phyloP scores from a whole-genome alignment of 2,797 vertebrate genomes.

The Galagoides demidoff region DNA sequence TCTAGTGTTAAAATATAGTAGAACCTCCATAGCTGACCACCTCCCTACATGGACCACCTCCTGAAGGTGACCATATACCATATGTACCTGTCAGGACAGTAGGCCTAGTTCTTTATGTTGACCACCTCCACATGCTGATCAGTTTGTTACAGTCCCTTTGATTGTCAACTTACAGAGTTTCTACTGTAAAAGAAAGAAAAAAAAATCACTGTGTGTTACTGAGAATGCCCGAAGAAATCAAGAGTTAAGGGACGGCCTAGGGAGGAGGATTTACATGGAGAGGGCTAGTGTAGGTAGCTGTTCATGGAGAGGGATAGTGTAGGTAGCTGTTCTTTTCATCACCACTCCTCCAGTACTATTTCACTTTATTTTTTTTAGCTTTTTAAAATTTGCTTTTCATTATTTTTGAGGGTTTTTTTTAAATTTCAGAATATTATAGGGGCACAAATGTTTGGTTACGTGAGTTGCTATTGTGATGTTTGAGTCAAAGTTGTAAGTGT shows the following conservation, averaged over 20 bases:
- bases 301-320: fast-evolving
- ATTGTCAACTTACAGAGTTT: background rate
- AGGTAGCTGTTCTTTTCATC: background rate
- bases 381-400: no score
- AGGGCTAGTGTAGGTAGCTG: background rate
- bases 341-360: background rate
- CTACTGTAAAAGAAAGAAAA: background rate
- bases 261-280: background rate
- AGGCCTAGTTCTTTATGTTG: no score
- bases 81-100: no score
- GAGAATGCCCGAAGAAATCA: background rate
- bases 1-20: background rate
- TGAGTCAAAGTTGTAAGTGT: no score
- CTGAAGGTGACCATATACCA: no score
- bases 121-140: no score
- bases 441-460: no score
- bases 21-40: no score
- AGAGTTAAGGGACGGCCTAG: background rate
- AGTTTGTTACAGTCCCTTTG: background rate
- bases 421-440: no score
- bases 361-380: background rate
- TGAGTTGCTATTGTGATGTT: no score
- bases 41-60: no score
- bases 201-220: background rate
- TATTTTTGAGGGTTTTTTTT: no score